Evolutionary conservation across 2,113 vertebrate genomes (phyloP), one percentile per base, ranked within the genome.

Genomic region (Pyxicephalus adspersus): DNA sequence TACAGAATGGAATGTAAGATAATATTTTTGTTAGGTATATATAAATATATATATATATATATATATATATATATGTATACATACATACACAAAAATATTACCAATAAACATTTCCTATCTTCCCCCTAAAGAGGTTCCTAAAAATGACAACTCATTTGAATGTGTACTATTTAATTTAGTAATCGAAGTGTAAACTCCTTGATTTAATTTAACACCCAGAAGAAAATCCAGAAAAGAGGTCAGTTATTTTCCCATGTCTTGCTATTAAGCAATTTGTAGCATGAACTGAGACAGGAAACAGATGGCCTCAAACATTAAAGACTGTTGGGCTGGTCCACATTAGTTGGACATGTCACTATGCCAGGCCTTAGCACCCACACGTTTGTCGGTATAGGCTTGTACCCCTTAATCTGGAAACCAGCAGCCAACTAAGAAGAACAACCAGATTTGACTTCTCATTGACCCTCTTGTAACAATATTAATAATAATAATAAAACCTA

Each of bases 261-360:
- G 89, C 90, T 95, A 95, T 96, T 95, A 92, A 93, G 93, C 93
- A 94, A 95, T 96, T 95, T 93, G 88, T 95, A 91, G 91, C 91
- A 91, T 71, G 51, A 64, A 80, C 88, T 84, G 81, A 92, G 92
- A 96, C 92, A 92, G 90, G 86, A 94, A 95, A 87, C 96, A 98
- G 95, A 96, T 95, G 95, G 95, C 91, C 89, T 87, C 87, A 88
- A 94, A 92, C 93, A 94, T 92, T 92, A 74, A 91, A 92, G 91
- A 94, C 93, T 95, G 95, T 93, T 85, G 90, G 92, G 91, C 91
- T 90, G 89, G 90, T 92, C 91, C 86, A 87, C 89, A 90, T 93
- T 90, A 93, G 92, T 92, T 92, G 92, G 92, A 90, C 92, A 81
- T 90, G 86, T 87, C 87, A 89, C 67, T 83, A 88, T 88, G 93